Base-by-base conservation (phyloP, 2,888 invertebrate species). In the Choreutis nemorana region DNA sequence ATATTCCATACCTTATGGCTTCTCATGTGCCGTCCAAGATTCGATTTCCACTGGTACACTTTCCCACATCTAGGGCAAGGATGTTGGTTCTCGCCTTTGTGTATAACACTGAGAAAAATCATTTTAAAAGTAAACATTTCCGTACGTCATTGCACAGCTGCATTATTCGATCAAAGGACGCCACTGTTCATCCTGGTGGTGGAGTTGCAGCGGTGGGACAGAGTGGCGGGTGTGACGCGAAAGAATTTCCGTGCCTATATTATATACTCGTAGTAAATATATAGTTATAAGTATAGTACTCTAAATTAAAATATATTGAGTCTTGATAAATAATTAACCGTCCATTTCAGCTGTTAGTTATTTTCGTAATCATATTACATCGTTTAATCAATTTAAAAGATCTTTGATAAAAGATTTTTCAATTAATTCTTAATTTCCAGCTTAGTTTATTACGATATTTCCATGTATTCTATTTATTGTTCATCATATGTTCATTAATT, bases 1-100 rank as follows among this genome's bases (percentile, higher is more conserved):
- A 18, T 18, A 8, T 18, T 6, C 18, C n/a, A n/a, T 31, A 75
- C 77, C 67, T 68, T 66, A 20, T 78, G 77, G 2, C 54, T 73
- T n/a, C 73, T 34, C 37, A 78, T 46, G 28, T 78, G 77, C 0
- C 77, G 37, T 1, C 71, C 73, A 1, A 78, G 60, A 45, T 78
- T 78, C 0, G 70, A 70, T 34, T 73, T 75, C 77, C 77, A 77
- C 39, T 75, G 77, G 42, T 73, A 77, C 1, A 75, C 66, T 28
- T 71, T 71, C 0, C 70, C 73, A 35, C 77, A 78, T 2, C 68
- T 55, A 0, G 71, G 70, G 16, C 77, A 78, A 14, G 73, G 75
- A 36, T 68, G 61, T 0, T 62, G 45, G 35, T 77, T 77, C 44
- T 72, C 67, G 0, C 77, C 77, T 21, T 63, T 63, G 34, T 78